Evolutionary conservation across 2,113 vertebrate genomes (phyloP).

Genomic region (Poeciliopsis occidentalis): DNA sequence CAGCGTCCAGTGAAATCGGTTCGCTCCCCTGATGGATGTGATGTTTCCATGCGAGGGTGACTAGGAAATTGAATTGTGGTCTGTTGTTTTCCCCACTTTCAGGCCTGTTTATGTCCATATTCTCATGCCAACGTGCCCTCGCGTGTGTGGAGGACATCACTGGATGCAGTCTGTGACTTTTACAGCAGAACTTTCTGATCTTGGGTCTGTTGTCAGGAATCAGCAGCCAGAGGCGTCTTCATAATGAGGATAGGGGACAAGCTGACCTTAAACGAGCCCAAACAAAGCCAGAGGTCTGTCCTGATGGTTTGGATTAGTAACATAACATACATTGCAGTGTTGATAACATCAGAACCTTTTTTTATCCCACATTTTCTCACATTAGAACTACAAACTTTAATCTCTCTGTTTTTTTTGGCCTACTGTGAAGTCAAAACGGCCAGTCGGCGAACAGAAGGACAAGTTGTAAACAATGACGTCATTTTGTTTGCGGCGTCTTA

Average conservation of each 20-base stretch:
- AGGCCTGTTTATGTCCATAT: conserved; percentile 14
- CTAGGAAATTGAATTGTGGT: conserved; percentile 46
- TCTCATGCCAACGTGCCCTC: neutral
- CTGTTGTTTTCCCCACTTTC: neutral
- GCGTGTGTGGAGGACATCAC: conserved; percentile 24
- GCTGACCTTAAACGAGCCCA: neutral
- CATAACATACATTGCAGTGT: no score
- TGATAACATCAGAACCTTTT: no score
- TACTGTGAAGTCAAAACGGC: no score
- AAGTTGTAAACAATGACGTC: no score
- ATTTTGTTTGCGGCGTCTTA: no score
- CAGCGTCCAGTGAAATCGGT: conserved; percentile 25
- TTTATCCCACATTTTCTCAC: no score
- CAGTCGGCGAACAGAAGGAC: no score
- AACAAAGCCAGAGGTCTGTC: no score
- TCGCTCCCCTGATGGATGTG: conserved; percentile 27
- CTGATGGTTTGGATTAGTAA: no score
- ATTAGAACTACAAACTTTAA: no score
- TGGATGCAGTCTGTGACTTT: conserved; percentile 30
- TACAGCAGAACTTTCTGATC: conserved; percentile 19
- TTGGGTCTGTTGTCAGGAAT: conserved; percentile 32
- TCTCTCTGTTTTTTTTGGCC: no score
- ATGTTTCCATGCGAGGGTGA: conserved; percentile 25
- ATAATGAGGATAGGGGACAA: conserved; percentile 44
- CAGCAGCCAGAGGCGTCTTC: conserved; percentile 40